phyloP scores from a whole-genome alignment of 92 coral and sea anemone genomes.

The Hydrozoanthus gracilis region DNA sequence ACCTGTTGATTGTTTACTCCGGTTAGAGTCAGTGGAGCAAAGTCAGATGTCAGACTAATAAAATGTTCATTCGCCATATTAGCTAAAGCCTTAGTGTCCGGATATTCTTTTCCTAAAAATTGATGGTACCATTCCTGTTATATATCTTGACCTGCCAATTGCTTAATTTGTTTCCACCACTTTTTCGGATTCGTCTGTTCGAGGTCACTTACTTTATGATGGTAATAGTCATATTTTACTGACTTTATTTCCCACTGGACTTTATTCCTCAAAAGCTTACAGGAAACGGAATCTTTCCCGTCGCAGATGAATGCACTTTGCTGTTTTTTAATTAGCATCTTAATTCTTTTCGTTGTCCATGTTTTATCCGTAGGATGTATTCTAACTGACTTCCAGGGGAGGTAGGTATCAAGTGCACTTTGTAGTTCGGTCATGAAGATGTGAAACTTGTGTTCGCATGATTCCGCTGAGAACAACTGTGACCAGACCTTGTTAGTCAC shows the following conservation, averaged over 20 bases:
- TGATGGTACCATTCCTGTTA: constrained; percentile 40
- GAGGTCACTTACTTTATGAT: constrained; percentile 32
- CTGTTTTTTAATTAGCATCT: constrained; percentile 41
- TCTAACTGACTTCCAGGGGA: constrained; percentile 43
- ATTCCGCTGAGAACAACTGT: background rate
- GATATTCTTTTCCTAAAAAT: constrained; percentile 5
- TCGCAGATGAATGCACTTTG: constrained; percentile 49
- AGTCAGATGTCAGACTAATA: constrained; percentile 35
- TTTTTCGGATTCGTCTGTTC: background rate
- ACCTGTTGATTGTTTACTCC: constrained; percentile 39
- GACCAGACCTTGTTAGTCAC: constrained; percentile 35
- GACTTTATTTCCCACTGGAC: constrained; percentile 44
- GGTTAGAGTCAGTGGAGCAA: constrained; percentile 18
- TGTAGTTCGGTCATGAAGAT: constrained; percentile 47
- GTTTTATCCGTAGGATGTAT: constrained; percentile 51
- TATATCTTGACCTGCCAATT: background rate
- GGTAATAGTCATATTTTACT: constrained; percentile 14
- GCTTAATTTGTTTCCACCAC: background rate
- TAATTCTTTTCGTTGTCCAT: constrained; percentile 42
- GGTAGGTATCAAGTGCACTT: constrained; percentile 27
- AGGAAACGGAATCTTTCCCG: constrained; percentile 36
- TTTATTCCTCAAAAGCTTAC: constrained; percentile 43
- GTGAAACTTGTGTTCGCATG: constrained; percentile 39
- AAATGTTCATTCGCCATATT: constrained; percentile 39
- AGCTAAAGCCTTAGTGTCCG: background rate